Evolutionary conservation across 2,888 invertebrate genomes (phyloP).

Genomic region (Merodon equestris): DNA sequence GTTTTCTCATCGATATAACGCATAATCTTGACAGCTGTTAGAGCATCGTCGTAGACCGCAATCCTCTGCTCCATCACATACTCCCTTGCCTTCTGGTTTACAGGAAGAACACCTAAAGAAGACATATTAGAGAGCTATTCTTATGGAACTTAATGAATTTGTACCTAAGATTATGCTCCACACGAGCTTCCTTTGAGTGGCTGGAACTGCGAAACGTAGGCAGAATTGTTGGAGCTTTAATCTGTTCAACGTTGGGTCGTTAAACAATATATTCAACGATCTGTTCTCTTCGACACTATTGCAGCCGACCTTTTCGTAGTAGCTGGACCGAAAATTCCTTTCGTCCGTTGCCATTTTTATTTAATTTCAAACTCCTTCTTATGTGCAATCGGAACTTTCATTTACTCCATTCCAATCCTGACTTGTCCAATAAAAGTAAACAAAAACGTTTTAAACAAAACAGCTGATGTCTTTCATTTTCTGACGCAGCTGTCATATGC

Average conservation of each 20-base stretch:
- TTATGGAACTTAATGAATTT: neutral
- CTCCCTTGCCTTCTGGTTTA: slow-evolving; percentile 86
- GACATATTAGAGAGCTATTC: neutral
- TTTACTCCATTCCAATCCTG: no score
- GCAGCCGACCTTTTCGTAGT: slow-evolving; percentile 93
- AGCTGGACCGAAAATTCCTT: slow-evolving; percentile 89
- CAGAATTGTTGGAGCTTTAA: slow-evolving; percentile 91
- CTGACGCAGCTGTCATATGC: no score
- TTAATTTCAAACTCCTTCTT: no score
- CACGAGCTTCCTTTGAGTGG: slow-evolving; percentile 85
- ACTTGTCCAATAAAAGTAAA: no score
- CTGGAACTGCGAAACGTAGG: slow-evolving; percentile 90
- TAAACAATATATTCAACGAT: slow-evolving; percentile 91
- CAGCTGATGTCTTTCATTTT: no score
- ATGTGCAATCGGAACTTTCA: no score
- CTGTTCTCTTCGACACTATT: slow-evolving; percentile 94
- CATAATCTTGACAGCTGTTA: slow-evolving; percentile 85
- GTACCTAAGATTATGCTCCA: slow-evolving; percentile 92
- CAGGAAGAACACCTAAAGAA: slow-evolving; percentile 83
- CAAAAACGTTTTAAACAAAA: no score
- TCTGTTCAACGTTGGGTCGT: slow-evolving; percentile 89
- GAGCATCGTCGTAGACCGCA: slow-evolving; percentile 87
- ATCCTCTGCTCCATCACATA: slow-evolving; percentile 87
- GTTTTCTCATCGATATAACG: slow-evolving; percentile 83
- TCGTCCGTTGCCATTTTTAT: slow-evolving; percentile 83